phyloP scores from a whole-genome alignment of 1,140 invertebrate genomes.

The Andrena cerasifolii region DNA sequence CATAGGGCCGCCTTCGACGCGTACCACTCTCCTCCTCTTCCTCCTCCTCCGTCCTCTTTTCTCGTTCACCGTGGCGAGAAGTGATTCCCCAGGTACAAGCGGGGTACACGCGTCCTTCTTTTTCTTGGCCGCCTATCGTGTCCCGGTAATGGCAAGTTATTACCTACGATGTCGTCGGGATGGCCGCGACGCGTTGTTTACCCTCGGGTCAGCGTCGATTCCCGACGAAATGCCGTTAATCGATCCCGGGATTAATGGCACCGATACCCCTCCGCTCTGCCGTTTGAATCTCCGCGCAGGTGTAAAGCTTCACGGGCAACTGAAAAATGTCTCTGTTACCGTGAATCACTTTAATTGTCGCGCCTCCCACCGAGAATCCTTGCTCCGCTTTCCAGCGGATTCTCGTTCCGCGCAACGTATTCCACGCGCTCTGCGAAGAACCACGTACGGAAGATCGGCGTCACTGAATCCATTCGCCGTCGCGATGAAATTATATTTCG shows the following conservation, averaged over 20 bases:
- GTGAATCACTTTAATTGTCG: constrained; percentile 51
- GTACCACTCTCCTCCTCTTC: constrained; percentile 34
- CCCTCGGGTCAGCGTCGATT: constrained; percentile 43
- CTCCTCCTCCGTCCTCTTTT: not conserved
- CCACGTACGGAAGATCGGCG: too few relatives aligned
- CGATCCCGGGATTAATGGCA: constrained; percentile 50
- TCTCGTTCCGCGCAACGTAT: too few relatives aligned
- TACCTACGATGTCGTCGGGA: constrained; percentile 36
- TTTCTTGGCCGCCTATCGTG: constrained; percentile 52
- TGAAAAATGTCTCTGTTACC: constrained; percentile 46
- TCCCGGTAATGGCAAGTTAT: constrained; percentile 71
- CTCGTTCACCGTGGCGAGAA: constrained; percentile 25
- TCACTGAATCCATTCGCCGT: too few relatives aligned
- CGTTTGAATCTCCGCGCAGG: constrained; percentile 44
- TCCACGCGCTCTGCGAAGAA: too few relatives aligned
- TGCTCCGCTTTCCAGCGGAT: not conserved
- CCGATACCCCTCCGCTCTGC: not conserved
- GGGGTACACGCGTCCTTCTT: constrained; percentile 29
- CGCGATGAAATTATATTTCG: too few relatives aligned
- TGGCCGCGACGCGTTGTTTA: constrained; percentile 52
- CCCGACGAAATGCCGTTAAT: constrained; percentile 56
- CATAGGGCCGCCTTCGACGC: constrained; percentile 69
- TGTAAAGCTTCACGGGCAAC: constrained; percentile 50
- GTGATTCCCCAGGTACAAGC: constrained; percentile 57
- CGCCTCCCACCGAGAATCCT: not conserved